Base-by-base conservation (phyloP, 2,113 vertebrate genomes). In the Charadrius vociferus region DNA sequence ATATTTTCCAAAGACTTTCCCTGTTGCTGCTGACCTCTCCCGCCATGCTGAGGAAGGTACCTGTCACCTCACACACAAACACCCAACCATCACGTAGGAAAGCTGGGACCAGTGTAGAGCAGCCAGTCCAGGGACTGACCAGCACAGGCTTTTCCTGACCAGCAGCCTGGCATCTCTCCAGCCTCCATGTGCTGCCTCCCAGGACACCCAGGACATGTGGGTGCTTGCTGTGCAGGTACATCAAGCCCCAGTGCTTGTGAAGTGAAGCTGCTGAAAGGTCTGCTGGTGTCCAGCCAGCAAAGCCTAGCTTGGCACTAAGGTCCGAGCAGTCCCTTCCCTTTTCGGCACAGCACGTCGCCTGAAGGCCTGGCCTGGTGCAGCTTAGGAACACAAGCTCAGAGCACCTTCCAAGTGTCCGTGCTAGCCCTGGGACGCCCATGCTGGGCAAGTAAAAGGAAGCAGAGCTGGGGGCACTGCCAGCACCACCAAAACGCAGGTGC, bases 381-480 rank as follows among this genome's bases (percentile, higher is more conserved):
- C 12, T 72, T 52, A 47, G 27, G 29, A 41, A 37, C 14, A 47
- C 34, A 65, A 59, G 37, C n/a, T 83, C 43, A 74, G 62, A 83
- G 39, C 45, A 43, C 23, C 32, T 93, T 75, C 41, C 14, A 66
- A 37, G 52, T 26, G 49, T 8, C 30, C 37, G 26, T 71, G 43
- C 58, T 63, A 0, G 2, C 32, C 1, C 0, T 0, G 1, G n/a
- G 52, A 7, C 2, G 1, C 19, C 59, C 45, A 23, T 0, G 0
- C 6, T 45, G 66, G n/a, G 19, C 34, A 68, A 7, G 8, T 18
- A 7, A 70, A 72, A 68, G 10, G 23, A 20, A 39, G 19, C 29
- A 45, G 6, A 8, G 11, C 7, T 20, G 5, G 4, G 19, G 10
- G 9, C 53, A 72, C 10, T 19, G 90, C 21, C 66, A 83, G 26